phyloP scores from a whole-genome alignment of 2,797 vertebrate species.

The Prionace glauca region DNA sequence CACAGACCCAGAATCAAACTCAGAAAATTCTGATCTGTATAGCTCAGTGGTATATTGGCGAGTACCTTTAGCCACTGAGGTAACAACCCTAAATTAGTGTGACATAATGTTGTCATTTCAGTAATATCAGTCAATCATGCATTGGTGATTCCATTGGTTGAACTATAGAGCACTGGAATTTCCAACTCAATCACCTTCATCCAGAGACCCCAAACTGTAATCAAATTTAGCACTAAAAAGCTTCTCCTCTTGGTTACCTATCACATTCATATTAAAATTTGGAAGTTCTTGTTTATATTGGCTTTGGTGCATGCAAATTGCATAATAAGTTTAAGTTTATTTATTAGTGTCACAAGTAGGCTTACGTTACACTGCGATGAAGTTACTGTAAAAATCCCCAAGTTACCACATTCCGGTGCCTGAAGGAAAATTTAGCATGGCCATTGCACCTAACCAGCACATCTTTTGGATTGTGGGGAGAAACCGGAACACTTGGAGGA shows the following conservation, averaged over 20 bases:
- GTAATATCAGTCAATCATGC: background rate
- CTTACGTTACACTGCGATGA: too few species aligned
- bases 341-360: too few species aligned
- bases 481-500: too few species aligned
- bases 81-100: background rate
- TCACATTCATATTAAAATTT: background rate
- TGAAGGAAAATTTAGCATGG: too few species aligned
- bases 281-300: background rate
- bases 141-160: background rate
- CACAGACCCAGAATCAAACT: background rate
- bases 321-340: too few species aligned
- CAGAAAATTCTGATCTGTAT: background rate
- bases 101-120: background rate
- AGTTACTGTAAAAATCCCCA: too few species aligned
- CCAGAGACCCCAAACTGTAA: background rate
- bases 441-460: too few species aligned
- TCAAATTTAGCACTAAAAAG: background rate
- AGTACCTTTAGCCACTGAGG: background rate
- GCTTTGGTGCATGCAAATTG: constrained; percentile 1
- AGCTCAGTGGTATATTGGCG: background rate
- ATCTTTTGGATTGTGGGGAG: too few species aligned
- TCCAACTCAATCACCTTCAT: background rate
- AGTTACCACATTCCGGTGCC: too few species aligned
- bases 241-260: background rate
- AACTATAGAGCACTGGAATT: background rate